Percentiles rank a stretch among this genome's conserved stretches.
Conservation (phyloP, 2,888 invertebrate genomes). For the Notodonta dromedarius region DNA sequence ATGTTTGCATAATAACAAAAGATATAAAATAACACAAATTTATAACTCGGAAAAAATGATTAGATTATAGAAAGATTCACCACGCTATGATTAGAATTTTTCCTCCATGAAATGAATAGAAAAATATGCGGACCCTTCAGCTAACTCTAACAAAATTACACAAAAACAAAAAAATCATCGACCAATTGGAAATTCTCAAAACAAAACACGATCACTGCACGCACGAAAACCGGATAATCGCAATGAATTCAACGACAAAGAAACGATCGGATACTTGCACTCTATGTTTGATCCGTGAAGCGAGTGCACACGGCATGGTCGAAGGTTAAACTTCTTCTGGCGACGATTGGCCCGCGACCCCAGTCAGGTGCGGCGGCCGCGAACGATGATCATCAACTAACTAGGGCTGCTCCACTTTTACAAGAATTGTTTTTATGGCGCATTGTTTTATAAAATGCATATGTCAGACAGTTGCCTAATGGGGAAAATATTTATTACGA, state of each 20-base stretch:
- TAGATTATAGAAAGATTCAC: too few relatives aligned
- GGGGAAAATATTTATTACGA: slow-evolving; percentile 58
- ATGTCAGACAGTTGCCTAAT: slow-evolving; percentile 47
- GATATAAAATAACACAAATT: too few relatives aligned
- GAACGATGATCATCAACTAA: slow-evolving; percentile 67
- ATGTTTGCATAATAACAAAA: not conserved
- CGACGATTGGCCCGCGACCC: slow-evolving; percentile 42
- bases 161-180: not conserved
- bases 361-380: slow-evolving; percentile 62
- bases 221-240: not conserved
- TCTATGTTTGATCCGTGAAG: slow-evolving; percentile 66
- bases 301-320: slow-evolving; percentile 75
- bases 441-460: slow-evolving; percentile 65
- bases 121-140: too few relatives aligned
- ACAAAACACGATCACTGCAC: not conserved
- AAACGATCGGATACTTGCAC: slow-evolving; percentile 72
- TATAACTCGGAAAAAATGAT: too few relatives aligned
- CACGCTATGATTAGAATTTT: too few relatives aligned
- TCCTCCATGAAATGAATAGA: too few relatives aligned
- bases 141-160: not conserved
- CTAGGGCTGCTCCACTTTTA: slow-evolving; percentile 73
- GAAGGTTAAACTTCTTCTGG: slow-evolving; percentile 58
- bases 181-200: not conserved
- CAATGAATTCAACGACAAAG: not conserved
- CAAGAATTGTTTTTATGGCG: slow-evolving; percentile 65